Percentiles rank a stretch among this genome's conserved stretches.
These are phyloP conservation scores for Hylaea fasciaria DNA, from an alignment of 2,888 invertebrate genomes.

Conservation along the genomic window DNA sequence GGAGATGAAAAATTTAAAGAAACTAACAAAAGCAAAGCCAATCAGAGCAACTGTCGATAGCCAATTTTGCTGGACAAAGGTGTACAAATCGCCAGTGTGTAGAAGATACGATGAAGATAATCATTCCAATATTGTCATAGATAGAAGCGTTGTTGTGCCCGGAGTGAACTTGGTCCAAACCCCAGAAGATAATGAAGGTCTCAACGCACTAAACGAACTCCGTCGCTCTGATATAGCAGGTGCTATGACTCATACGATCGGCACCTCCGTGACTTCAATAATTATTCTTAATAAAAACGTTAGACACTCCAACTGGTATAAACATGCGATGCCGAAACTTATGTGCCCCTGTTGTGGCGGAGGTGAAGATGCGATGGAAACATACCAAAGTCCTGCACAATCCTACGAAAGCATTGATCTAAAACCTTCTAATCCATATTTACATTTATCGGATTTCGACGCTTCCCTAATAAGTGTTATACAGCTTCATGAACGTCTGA, in stretches of 20 bases:
- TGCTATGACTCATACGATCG: constrained; percentile 46
- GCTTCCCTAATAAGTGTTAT: constrained; percentile 69
- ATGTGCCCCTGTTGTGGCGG: constrained; percentile 69
- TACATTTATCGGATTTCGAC: constrained; percentile 55
- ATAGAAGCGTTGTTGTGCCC: constrained; percentile 18
- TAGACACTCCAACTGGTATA: constrained; percentile 44
- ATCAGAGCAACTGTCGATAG: constrained; percentile 31
- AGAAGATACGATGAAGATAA: constrained; percentile 40
- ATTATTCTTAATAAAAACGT: constrained; percentile 30
- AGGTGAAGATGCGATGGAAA: constrained; percentile 44
- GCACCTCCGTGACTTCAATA: constrained; percentile 51
- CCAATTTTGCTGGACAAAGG: constrained; percentile 62
- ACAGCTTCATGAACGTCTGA: constrained; percentile 53
- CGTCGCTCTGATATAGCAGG: constrained; percentile 16
- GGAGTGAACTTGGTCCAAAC: constrained; percentile 7
- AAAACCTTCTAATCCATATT: constrained; percentile 46
- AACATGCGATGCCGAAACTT: constrained; percentile 50
- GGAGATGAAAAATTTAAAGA: constrained; percentile 23
- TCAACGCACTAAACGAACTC: constrained; percentile 17
- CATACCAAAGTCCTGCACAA: constrained; percentile 47
- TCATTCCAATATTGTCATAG: constrained; percentile 35
- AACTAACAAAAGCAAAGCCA: constrained; percentile 34
- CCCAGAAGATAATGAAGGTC: constrained; percentile 11
- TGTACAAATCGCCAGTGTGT: constrained; percentile 56
- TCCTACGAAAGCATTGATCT: constrained; percentile 69